Conservation (phyloP, 1,140 invertebrate species). For the Hyposmocoma kahamanoa region DNA sequence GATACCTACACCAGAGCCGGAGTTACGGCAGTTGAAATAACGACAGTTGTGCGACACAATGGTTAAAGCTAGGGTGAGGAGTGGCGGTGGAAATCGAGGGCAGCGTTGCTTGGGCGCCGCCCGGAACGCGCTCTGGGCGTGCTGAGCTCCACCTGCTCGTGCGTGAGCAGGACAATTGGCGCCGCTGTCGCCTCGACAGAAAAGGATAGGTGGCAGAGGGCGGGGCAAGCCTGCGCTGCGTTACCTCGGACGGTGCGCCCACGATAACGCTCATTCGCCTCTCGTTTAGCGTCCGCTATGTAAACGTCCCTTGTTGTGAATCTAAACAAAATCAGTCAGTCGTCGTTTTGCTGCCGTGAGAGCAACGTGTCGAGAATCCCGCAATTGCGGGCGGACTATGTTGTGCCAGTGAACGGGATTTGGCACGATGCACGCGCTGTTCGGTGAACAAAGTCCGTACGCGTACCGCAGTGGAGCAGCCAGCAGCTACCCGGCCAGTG, state of each 20-base stretch:
- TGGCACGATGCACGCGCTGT: constrained; percentile 87
- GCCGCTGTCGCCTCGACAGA: too few species aligned
- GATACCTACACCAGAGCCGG: too few species aligned
- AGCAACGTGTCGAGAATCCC: constrained; percentile 51
- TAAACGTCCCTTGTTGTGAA: constrained; percentile 72
- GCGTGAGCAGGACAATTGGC: too few species aligned
- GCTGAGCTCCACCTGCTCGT: too few species aligned
- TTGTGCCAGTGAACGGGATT: constrained; percentile 50
- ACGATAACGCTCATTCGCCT: constrained; percentile 60
- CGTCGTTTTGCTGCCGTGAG: constrained; percentile 62
- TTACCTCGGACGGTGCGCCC: constrained; percentile 31
- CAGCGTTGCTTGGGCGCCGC: too few species aligned
- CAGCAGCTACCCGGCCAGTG: constrained; percentile 66
- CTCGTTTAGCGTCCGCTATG: constrained; percentile 68
- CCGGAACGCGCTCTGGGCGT: too few species aligned
- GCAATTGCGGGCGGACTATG: constrained; percentile 48
- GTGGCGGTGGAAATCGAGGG: too few species aligned
- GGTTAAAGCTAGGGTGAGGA: too few species aligned
- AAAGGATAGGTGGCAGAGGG: too few species aligned
- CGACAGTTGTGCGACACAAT: too few species aligned
- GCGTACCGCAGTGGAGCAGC: constrained; percentile 65
- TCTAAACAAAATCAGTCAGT: constrained; percentile 72
- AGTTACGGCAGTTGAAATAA: too few species aligned
- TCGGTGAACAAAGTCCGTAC: constrained; percentile 88
- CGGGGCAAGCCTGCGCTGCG: constrained; percentile 25